These are phyloP conservation scores for Natator depressus DNA, from an alignment of 2,113 vertebrate genomes.

Conservation along the genomic window DNA sequence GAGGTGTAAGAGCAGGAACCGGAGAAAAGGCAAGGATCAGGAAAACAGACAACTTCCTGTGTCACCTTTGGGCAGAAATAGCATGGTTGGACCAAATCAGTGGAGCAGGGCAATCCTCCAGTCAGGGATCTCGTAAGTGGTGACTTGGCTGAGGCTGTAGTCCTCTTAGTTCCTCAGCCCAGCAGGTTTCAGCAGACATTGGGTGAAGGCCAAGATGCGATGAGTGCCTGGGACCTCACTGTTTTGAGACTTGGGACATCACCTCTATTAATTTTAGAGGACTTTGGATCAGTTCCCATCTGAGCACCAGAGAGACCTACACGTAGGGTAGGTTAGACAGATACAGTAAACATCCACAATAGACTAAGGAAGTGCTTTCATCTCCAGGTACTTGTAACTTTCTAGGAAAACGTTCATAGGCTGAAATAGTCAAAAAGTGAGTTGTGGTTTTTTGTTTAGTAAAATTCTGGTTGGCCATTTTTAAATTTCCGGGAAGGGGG, in stretches of 20 bases:
- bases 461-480: not conserved
- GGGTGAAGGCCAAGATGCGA: not conserved
- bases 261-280: conserved; percentile 12
- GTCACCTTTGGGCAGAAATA: not conserved
- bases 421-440: not conserved
- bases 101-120: not conserved
- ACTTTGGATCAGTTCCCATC: not conserved
- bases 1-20: not conserved
- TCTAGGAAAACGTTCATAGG: not conserved
- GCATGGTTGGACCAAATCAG: not conserved
- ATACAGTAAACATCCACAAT: not conserved
- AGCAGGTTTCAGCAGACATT: not conserved
- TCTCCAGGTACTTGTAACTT: conserved; percentile 18
- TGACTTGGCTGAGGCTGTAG: too few species aligned
- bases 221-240: not conserved
- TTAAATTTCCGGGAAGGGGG: not conserved
- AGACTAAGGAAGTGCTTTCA: not conserved
- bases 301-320: conserved; percentile 23
- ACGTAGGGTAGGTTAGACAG: not conserved
- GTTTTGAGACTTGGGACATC: not conserved
- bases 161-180: too few species aligned
- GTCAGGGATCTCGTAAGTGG: not conserved
- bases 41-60: not conserved
- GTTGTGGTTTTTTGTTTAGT: accelerated
- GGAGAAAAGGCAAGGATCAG: not conserved